phyloP scores from a whole-genome alignment of 2,888 invertebrate species.

The Lacanobia oleracea region DNA sequence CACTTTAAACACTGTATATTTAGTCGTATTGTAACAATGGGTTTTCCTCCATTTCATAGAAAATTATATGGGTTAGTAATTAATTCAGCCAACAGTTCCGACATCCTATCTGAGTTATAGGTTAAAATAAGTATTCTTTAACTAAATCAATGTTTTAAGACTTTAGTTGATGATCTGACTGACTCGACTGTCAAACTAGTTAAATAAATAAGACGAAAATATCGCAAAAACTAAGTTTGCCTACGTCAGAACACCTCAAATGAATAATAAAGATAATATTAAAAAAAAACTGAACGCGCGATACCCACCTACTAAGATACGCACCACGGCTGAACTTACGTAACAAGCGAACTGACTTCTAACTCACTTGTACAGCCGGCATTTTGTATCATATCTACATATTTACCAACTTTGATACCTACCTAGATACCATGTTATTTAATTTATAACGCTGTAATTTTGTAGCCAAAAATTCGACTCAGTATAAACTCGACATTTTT shows the following conservation, averaged over 20 bases:
- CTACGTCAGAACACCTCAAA: conserved; percentile 43
- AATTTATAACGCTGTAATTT: conserved; percentile 32
- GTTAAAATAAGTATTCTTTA: not conserved
- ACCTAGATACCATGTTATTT: conserved; percentile 22
- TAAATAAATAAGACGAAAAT: conserved; percentile 25
- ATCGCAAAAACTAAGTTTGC: conserved; percentile 38
- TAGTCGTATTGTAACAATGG: not conserved
- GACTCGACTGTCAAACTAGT: conserved; percentile 19
- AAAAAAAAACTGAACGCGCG: conserved; percentile 38
- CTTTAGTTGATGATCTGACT: not conserved
- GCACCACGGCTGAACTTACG: conserved; percentile 59
- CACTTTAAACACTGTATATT: not conserved
- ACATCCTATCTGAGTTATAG: not conserved
- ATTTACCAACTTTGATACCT: conserved; percentile 53
- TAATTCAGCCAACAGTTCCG: not conserved
- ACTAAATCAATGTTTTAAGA: not conserved
- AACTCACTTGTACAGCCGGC: conserved; percentile 64
- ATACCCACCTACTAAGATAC: conserved; percentile 57
- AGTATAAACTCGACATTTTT: conserved; percentile 20
- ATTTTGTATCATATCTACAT: conserved; percentile 63
- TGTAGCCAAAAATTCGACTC: conserved; percentile 24
- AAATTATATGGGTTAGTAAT: not conserved
- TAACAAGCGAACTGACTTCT: conserved; percentile 55
- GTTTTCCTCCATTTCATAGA: not conserved
- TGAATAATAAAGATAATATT: conserved; percentile 56